Percentiles rank a stretch among this genome's conserved stretches.
Conservation (phyloP, 2,797 vertebrate genomes). For the Galago senegalensis region DNA sequence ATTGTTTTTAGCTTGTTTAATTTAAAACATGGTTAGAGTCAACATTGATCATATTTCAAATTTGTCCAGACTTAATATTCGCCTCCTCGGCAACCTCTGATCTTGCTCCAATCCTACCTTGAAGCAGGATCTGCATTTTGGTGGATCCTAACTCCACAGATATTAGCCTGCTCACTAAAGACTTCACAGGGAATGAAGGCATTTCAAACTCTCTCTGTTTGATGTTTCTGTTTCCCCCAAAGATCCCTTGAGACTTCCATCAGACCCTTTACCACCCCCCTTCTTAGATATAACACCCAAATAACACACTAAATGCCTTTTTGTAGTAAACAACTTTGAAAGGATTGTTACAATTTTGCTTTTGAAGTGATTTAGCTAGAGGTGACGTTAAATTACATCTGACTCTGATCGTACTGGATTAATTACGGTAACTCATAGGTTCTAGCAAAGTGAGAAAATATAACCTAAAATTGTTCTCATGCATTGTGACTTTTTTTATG, state of each 20-base stretch:
- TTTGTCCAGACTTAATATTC: not conserved
- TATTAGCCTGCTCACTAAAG: not conserved
- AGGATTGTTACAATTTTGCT: conserved; percentile 6
- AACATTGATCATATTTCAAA: conserved; percentile 51
- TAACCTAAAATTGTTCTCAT: conserved; percentile 46
- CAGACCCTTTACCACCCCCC: not conserved
- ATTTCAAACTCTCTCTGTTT: not conserved
- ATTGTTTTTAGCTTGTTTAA: conserved; percentile 48
- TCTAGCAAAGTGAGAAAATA: conserved; percentile 39
- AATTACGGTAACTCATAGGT: conserved; percentile 39
- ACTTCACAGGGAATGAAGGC: conserved; percentile 14
- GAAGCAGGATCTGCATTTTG: conserved; percentile 36
- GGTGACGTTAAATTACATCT: conserved; percentile 50
- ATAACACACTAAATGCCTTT: conserved; percentile 21
- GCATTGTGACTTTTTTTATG: conserved; percentile 37
- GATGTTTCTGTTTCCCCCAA: not conserved
- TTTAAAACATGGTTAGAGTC: not conserved
- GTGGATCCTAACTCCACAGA: not conserved
- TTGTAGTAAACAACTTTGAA: conserved; percentile 51
- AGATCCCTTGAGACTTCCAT: not conserved
- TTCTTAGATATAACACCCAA: not conserved
- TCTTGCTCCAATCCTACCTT: not conserved
- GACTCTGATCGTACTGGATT: conserved; percentile 18
- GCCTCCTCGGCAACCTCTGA: not conserved
- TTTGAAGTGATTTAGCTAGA: conserved; percentile 58